Conservation (phyloP, 2,888 invertebrate genomes). For the Drosophila helvetica region DNA sequence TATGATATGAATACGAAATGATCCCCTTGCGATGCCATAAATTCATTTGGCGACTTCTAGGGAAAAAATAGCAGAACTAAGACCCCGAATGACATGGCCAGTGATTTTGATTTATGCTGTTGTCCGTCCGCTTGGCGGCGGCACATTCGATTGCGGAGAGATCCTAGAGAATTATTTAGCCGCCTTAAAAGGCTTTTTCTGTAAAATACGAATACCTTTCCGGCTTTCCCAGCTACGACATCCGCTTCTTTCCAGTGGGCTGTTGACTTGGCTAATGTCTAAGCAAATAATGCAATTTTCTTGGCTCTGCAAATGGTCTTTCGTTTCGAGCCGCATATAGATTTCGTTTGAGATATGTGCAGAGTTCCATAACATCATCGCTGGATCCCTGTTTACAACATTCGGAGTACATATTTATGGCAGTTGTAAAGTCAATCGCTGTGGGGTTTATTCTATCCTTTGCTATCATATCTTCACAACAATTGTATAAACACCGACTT, state of each 20-base stretch:
- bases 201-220: slow-evolving; percentile 57
- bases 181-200: slow-evolving; percentile 64
- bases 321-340: neutral
- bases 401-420: slow-evolving; percentile 1
- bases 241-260: slow-evolving; percentile 53
- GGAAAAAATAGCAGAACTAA: slow-evolving; percentile 16
- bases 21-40: slow-evolving; percentile 35
- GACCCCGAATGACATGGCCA: slow-evolving; percentile 17
- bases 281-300: slow-evolving; percentile 69
- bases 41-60: slow-evolving; percentile 16
- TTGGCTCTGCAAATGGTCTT: neutral
- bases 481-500: slow-evolving; percentile 47
- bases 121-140: neutral
- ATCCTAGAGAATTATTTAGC: slow-evolving; percentile 18
- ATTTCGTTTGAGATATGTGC: slow-evolving; percentile 21
- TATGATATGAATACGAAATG: slow-evolving; percentile 46
- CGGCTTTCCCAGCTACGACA: slow-evolving; percentile 58
- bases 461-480: slow-evolving; percentile 63
- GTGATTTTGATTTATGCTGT: slow-evolving; percentile 59
- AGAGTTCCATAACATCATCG: neutral
- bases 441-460: slow-evolving; percentile 35
- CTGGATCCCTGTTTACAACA: neutral
- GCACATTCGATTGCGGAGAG: slow-evolving; percentile 44
- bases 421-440: slow-evolving; percentile 15
- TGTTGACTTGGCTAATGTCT: slow-evolving; percentile 73